Conservation (phyloP, 2,113 vertebrate genomes). For the Corydoras sp. region DNA sequence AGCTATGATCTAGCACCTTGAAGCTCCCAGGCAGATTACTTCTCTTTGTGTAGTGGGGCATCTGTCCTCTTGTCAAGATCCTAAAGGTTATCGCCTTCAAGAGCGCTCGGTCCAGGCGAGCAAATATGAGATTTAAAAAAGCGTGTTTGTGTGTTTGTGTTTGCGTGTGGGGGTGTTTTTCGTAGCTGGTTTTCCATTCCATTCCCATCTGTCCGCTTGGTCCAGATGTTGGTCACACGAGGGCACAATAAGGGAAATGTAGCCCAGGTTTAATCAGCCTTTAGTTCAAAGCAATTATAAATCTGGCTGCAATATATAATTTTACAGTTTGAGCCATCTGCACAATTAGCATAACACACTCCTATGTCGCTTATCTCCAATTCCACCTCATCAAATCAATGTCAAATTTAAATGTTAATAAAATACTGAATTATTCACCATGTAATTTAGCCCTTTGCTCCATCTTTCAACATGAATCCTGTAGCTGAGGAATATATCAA, state of each 20-base stretch:
- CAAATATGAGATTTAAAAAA: constrained; percentile 40
- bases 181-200: too few relatives aligned
- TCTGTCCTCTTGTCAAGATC: constrained; percentile 77
- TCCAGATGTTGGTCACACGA: background rate
- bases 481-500: constrained; percentile 52
- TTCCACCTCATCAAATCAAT: constrained; percentile 65
- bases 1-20: constrained; percentile 55
- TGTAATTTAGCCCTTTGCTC: constrained; percentile 63
- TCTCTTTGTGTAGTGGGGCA: constrained; percentile 65
- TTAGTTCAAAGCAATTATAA: constrained; percentile 18
- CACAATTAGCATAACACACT: constrained; percentile 37
- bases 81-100: constrained; percentile 63
- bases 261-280: constrained; percentile 6
- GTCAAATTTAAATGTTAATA: constrained; percentile 74
- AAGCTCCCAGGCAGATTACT: constrained; percentile 20
- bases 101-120: constrained; percentile 57
- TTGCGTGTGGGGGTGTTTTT: too few relatives aligned
- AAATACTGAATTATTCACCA: constrained; percentile 69
- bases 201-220: background rate
- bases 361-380: constrained; percentile 41
- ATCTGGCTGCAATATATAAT: constrained; percentile 32
- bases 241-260: background rate
- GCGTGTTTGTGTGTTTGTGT: too few relatives aligned
- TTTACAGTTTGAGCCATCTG: constrained; percentile 37
- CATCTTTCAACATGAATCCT: constrained; percentile 45